A percentile compares a stretch with the other conserved stretches of the same genome.
Conservation (phyloP, 2,113 vertebrate genomes). For the Equus przewalskii region DNA sequence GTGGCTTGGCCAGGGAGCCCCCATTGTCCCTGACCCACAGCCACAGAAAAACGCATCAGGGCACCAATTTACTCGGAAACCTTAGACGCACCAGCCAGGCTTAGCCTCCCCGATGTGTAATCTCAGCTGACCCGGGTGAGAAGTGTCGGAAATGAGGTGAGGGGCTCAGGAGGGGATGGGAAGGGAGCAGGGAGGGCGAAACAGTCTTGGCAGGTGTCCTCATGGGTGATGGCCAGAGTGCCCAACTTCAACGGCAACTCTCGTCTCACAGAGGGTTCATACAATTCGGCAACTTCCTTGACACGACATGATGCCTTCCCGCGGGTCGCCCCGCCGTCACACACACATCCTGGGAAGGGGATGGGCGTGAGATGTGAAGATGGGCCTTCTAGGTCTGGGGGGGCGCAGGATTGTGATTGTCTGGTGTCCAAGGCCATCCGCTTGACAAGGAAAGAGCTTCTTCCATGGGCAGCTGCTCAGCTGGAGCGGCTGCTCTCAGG, state of each 20-base stretch:
- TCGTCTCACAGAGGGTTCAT: not conserved
- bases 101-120: fast-evolving
- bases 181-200: fast-evolving
- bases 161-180: fast-evolving
- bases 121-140: not conserved
- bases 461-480: fast-evolving
- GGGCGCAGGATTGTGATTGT: fast-evolving
- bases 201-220: not conserved
- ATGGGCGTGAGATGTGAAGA: fast-evolving
- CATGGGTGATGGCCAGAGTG: fast-evolving
- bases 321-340: no score
- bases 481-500: not conserved
- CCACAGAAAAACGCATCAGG: not conserved
- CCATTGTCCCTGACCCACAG: fast-evolving
- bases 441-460: fast-evolving
- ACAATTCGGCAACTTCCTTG: fast-evolving
- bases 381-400: fast-evolving
- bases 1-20: not conserved
- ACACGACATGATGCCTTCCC: no score
- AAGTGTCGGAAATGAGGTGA: not conserved
- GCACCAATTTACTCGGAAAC: not conserved
- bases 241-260: fast-evolving
- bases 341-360: not conserved
- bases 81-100: not conserved
- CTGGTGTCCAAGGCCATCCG: not conserved